A percentile compares a stretch with the other conserved stretches of the same genome.
Evolutionary conservation across 2,888 invertebrate genomes (phyloP).

Genomic region (Lithophane ornitopus): DNA sequence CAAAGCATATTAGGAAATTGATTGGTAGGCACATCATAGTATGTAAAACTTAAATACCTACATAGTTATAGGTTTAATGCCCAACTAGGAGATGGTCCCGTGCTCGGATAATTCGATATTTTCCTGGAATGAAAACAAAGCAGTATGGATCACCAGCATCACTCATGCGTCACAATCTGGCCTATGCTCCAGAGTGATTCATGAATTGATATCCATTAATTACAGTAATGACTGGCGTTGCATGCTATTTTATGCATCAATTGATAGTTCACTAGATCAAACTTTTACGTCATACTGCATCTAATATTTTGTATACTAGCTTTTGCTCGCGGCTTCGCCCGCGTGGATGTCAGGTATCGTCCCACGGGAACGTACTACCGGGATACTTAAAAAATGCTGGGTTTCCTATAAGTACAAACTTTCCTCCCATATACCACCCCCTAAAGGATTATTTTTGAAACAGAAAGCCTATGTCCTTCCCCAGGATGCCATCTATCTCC

Average conservation of each 20-base stretch:
- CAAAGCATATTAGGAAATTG: background rate
- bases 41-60: background rate
- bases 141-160: constrained; percentile 4
- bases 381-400: no score
- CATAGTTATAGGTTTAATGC: background rate
- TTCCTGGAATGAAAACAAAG: constrained; percentile 22
- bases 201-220: constrained; percentile 34
- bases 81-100: background rate
- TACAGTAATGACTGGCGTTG: constrained; percentile 5
- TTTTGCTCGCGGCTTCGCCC: no score
- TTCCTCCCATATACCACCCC: no score
- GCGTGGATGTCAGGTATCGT: no score
- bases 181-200: constrained; percentile 23
- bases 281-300: constrained; percentile 3
- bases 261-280: constrained; percentile 17
- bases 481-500: no score
- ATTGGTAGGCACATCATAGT: background rate
- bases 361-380: no score
- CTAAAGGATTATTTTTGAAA: no score
- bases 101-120: constrained; percentile 9
- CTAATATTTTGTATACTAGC: background rate
- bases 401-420: no score
- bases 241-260: constrained; percentile 25
- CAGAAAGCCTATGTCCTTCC: no score
- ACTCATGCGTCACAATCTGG: constrained; percentile 24